phyloP scores from a whole-genome alignment of 2,113 vertebrate species.

The Oncorhynchus gorbuscha region DNA sequence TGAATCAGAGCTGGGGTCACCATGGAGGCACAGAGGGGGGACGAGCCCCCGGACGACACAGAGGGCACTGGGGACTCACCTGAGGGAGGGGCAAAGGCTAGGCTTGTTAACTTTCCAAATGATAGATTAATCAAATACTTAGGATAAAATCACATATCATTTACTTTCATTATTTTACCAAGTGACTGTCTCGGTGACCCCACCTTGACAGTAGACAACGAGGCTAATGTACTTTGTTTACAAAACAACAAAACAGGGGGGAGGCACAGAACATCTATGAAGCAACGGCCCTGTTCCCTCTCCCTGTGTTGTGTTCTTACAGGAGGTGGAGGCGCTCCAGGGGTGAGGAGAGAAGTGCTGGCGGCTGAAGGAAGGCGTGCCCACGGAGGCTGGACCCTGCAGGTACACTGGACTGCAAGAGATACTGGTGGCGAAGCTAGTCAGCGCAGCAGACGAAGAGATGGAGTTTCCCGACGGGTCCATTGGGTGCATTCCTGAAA shows the following conservation, averaged over 20 bases:
- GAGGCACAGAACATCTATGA: no score
- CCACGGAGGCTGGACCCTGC: conserved; percentile 83
- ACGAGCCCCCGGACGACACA: conserved; percentile 84
- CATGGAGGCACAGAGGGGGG: conserved; percentile 82
- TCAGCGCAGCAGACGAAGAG: conserved; percentile 81
- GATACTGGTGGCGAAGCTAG: conserved; percentile 85
- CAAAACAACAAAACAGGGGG: no score
- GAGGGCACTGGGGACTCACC: conserved; percentile 88
- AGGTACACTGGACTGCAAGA: conserved; percentile 85
- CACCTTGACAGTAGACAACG: no score
- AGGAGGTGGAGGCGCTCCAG: conserved; percentile 88
- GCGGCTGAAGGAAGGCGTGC: conserved; percentile 87
- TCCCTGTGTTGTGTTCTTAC: conserved; percentile 64
- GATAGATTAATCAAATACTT: no score
- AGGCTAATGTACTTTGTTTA: no score
- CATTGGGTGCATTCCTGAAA: conserved; percentile 83
- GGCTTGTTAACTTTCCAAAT: background rate
- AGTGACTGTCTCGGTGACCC: background rate
- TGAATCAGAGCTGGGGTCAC: conserved; percentile 79
- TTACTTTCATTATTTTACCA: background rate
- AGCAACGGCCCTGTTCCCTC: no score
- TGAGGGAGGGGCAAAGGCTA: conserved; percentile 46
- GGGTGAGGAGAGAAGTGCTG: conserved; percentile 93
- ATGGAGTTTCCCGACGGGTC: conserved; percentile 83
- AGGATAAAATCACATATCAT: background rate